Percentiles rank a stretch among this genome's conserved stretches.
These are phyloP conservation scores for Neomorphus geoffroyi DNA, from an alignment of 2,797 vertebrate species.

Conservation along the genomic window DNA sequence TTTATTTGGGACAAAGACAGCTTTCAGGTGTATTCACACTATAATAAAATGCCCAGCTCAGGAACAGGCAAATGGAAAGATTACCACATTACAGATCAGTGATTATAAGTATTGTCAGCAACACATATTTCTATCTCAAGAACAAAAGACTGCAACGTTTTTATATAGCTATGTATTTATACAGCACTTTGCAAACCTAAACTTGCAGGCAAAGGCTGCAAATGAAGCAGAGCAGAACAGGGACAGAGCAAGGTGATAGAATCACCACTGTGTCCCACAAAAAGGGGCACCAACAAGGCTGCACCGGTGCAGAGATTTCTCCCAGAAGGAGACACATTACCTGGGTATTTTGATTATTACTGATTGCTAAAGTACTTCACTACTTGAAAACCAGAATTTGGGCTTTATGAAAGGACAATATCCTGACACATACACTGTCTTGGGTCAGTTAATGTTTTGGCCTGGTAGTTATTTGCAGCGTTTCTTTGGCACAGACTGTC, in stretches of 20 bases:
- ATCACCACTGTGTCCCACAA: background rate
- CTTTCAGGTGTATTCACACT: background rate
- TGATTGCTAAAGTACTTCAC: background rate
- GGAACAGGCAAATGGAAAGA: background rate
- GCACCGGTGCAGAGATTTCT: background rate
- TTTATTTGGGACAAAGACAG: background rate
- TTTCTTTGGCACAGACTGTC: slow-evolving; percentile 1
- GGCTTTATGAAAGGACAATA: background rate
- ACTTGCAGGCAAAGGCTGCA: background rate
- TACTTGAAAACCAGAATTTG: background rate
- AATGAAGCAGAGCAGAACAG: background rate
- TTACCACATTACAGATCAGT: background rate
- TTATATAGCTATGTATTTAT: background rate
- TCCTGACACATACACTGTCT: background rate
- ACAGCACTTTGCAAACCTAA: background rate
- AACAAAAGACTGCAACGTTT: background rate
- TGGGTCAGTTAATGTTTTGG: background rate
- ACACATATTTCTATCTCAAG: background rate
- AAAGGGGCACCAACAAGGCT: background rate
- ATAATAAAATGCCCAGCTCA: background rate
- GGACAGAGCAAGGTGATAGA: background rate
- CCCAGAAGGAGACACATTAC: background rate
- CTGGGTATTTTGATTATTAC: background rate
- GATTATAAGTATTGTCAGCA: background rate
- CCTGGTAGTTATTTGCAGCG: background rate